These are phyloP conservation scores for Acanthaster planci DNA, from an alignment of 35 echinoderm and acorn worm species.

Conservation along the genomic window DNA sequence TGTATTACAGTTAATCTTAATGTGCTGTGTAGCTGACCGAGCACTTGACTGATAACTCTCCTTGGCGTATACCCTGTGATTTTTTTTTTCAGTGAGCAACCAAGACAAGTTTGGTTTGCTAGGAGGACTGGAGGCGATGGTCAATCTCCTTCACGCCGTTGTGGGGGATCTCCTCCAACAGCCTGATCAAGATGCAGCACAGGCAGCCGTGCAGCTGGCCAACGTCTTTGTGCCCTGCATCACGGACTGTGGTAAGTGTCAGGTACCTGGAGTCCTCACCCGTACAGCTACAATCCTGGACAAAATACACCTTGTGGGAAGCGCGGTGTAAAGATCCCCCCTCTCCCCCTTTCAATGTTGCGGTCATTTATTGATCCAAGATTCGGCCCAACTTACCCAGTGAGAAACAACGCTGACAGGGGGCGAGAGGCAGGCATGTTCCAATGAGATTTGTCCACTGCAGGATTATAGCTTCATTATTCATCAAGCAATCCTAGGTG, in stretches of 20 bases:
- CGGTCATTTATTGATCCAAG: too few species aligned
- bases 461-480: too few species aligned
- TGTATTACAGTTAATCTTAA: too few species aligned
- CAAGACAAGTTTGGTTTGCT: conserved; percentile 71
- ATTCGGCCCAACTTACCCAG: not conserved
- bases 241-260: conserved; percentile 59
- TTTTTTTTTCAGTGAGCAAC: conserved; percentile 46
- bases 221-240: conserved; percentile 53
- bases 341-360: not conserved
- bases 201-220: conserved; percentile 33
- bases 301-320: not conserved
- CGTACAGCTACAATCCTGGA: not conserved
- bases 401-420: too few species aligned
- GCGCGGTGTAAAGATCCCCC: too few species aligned
- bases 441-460: too few species aligned
- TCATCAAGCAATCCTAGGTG: too few species aligned
- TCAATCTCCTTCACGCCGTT: conserved; percentile 41
- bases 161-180: conserved; percentile 38
- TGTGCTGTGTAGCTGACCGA: too few species aligned
- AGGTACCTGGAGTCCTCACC: not conserved
- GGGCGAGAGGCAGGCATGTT: too few species aligned
- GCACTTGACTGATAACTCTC: too few species aligned
- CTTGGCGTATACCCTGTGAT: too few species aligned
- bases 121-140: conserved; percentile 65
- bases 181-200: conserved; percentile 26